phyloP scores from a whole-genome alignment of 2,888 invertebrate species.

The Ernsta delagoae region DNA sequence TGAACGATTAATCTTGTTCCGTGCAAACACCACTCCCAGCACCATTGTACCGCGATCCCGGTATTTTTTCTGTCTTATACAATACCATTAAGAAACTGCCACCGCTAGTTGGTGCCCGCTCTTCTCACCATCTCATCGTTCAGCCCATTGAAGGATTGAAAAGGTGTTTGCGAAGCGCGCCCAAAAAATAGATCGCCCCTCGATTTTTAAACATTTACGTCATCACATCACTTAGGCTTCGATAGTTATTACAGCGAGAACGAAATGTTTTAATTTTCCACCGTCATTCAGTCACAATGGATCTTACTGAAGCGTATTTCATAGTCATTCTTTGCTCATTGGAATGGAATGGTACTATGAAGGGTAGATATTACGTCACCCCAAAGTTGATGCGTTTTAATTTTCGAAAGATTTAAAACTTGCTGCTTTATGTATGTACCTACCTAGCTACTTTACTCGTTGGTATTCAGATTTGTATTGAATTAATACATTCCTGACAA shows the following conservation, averaged over 20 bases:
- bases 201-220: constrained; percentile 69
- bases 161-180: constrained; percentile 82
- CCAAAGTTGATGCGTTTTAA: constrained; percentile 43
- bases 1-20: constrained; percentile 81
- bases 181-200: constrained; percentile 81
- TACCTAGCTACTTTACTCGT: no score
- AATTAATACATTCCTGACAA: constrained; percentile 9
- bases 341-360: constrained; percentile 51
- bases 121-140: constrained; percentile 68
- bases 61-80: constrained; percentile 81
- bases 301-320: constrained; percentile 64
- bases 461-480: not conserved
- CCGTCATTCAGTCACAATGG: constrained; percentile 80
- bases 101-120: constrained; percentile 78
- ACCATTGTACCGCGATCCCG: constrained; percentile 76
- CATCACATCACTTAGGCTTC: constrained; percentile 83
- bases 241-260: constrained; percentile 79
- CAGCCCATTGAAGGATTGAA: constrained; percentile 81
- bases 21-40: constrained; percentile 61
- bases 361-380: constrained; percentile 44
- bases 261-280: constrained; percentile 82
- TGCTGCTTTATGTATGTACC: not conserved
- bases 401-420: not conserved
- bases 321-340: constrained; percentile 77
- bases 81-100: constrained; percentile 83